Percentiles rank a stretch among this genome's conserved stretches.
Evolutionary conservation across 2,113 vertebrate species (phyloP).

Genomic region (Rhineura floridana): DNA sequence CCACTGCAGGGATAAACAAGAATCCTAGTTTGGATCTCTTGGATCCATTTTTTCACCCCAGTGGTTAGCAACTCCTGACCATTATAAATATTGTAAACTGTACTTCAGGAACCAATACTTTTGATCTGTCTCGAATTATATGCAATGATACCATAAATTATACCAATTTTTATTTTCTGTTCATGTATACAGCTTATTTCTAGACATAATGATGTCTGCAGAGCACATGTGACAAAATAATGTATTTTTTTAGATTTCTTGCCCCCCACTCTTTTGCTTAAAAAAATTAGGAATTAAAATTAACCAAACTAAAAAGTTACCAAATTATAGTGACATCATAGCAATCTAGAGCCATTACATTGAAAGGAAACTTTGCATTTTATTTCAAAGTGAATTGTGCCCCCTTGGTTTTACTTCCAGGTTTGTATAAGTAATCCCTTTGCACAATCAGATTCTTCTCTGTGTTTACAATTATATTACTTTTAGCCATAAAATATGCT

Average conservation of each 20-base stretch:
- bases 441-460: not conserved
- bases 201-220: too few species aligned
- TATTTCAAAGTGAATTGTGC: not conserved
- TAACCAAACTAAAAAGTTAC: not conserved
- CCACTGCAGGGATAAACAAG: not conserved
- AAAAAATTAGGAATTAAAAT: not conserved
- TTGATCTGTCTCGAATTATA: not conserved
- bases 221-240: not conserved
- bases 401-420: not conserved
- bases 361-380: not conserved
- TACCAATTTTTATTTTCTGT: too few species aligned
- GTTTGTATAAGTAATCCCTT: not conserved
- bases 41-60: not conserved
- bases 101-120: not conserved
- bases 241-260: not conserved
- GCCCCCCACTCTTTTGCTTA: not conserved
- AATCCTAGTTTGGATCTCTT: not conserved
- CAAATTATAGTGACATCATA: not conserved
- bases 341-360: not conserved
- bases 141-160: not conserved
- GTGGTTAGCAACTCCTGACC: not conserved
- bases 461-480: slow-evolving; percentile 16
- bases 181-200: not conserved
- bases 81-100: not conserved
- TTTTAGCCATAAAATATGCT: not conserved